phyloP scores from a whole-genome alignment of 2,888 invertebrate species.

The Phaonia tiefii region DNA sequence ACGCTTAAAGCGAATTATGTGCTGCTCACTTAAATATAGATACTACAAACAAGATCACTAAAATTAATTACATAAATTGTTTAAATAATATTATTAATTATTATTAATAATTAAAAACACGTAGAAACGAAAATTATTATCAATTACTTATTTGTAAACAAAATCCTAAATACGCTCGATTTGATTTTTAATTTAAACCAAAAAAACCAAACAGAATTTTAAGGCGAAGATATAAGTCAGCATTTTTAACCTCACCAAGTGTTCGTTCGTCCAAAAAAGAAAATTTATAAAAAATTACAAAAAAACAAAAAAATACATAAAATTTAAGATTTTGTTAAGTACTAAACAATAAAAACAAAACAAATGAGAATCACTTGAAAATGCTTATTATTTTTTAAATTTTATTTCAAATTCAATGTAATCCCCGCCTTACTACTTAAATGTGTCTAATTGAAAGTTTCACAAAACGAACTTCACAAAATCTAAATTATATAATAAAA shows the following conservation, averaged over 20 bases:
- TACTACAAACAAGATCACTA: constrained; percentile 62
- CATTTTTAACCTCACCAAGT: constrained; percentile 64
- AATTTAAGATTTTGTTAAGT: constrained; percentile 32
- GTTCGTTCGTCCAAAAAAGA: constrained; percentile 60
- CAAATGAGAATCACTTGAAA: constrained; percentile 17
- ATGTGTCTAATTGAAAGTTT: constrained; percentile 61
- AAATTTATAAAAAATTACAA: neutral
- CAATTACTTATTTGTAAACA: too few relatives aligned
- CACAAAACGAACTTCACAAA: constrained; percentile 47
- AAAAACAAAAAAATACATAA: too few relatives aligned
- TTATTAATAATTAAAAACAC: neutral
- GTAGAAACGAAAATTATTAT: constrained; percentile 35
- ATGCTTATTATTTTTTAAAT: constrained; percentile 27
- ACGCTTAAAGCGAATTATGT: constrained; percentile 64
- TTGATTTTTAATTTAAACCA: constrained; percentile 2
- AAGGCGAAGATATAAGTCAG: constrained; percentile 14
- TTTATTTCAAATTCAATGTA: constrained; percentile 31
- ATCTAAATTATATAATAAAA: constrained; percentile 2
- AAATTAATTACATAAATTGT: constrained; percentile 67
- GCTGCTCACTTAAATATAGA: constrained; percentile 65
- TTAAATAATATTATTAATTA: constrained; percentile 51
- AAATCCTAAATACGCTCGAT: too few relatives aligned
- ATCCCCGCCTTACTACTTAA: constrained; percentile 61
- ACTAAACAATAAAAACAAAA: constrained; percentile 34
- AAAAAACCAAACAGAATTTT: constrained; percentile 15